Evolutionary conservation across 2,797 vertebrate genomes (phyloP), one percentile per base, ranked within the genome.

Genomic region (Capromys pilorides): DNA sequence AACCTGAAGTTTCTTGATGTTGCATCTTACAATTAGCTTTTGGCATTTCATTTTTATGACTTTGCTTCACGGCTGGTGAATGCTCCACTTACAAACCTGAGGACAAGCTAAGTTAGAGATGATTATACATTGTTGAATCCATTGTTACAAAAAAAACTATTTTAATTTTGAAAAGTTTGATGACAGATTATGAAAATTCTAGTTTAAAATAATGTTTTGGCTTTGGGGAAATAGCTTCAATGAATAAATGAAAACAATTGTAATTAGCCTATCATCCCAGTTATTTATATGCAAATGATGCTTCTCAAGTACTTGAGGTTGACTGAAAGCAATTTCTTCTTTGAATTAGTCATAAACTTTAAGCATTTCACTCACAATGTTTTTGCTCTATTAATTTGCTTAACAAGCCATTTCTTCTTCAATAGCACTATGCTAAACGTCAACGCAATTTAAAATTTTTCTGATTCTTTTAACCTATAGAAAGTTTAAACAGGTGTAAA

Each of bases 241-340:
- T 69, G 67, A 92, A 96, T 93, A 97, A 94, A 95, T 93, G 94
- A 91, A 96, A 95, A 94, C 69, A 71, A 86, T 78, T 85, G 22
- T 94, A 92, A 96, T 94, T 96, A 95, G 89, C 39, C 86, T 91
- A 82, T 91, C 81, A 82, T 91, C 36, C 64, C 39, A 87, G 66
- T 67, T 90, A 85, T 96, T 95, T 95, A 89, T 86, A 95, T 86
- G 86, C 91, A 96, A 97, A 96, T 94, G 77, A 75, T 87, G 62
- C 61, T 86, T 92, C 78, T 75, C 59, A 91, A 95, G 75, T 88
- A 69, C 61, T 78, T 45, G 57, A 92, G 33, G 9, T 91, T 94
- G 39, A 91, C 49, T 92, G 41, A 92, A 97, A 95, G 92, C 92
- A 88, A 96, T 96, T 92, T 96, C 75, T 88, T 90, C 73, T 92